These are phyloP conservation scores for Xylota sylvarum DNA, from an alignment of 2,888 invertebrate species.

Conservation along the genomic window DNA sequence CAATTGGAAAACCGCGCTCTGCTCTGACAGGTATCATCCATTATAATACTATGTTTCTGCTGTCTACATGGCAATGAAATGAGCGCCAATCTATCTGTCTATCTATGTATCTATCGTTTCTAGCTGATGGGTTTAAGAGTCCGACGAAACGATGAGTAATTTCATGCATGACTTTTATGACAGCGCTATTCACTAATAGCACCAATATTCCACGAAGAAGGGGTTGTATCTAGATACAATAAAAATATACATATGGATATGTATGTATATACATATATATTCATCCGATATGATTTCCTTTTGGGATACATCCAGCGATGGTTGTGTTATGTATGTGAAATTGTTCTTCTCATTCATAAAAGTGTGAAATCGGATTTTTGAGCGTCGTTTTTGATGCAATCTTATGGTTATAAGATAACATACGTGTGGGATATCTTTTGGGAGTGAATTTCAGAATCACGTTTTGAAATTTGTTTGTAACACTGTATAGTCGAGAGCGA, in stretches of 20 bases:
- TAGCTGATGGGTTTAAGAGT: slow-evolving; percentile 23
- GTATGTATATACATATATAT: too few species aligned
- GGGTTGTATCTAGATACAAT: slow-evolving; percentile 30
- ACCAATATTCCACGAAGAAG: slow-evolving; percentile 39
- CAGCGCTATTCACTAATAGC: slow-evolving; percentile 50
- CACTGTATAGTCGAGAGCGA: slow-evolving; percentile 4
- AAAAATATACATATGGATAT: slow-evolving; percentile 26
- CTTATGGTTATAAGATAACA: slow-evolving; percentile 21
- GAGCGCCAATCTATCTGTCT: slow-evolving; percentile 21
- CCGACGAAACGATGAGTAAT: slow-evolving; percentile 62
- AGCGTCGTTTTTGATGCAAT: slow-evolving; percentile 28
- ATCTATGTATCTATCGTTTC: slow-evolving; percentile 10
- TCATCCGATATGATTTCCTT: slow-evolving; percentile 16
- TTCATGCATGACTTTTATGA: slow-evolving; percentile 66
- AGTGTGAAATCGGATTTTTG: slow-evolving; percentile 56
- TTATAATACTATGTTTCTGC: slow-evolving; percentile 47
- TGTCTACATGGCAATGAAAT: slow-evolving; percentile 16
- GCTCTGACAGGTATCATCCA: slow-evolving; percentile 70
- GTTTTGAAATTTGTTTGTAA: slow-evolving; percentile 5
- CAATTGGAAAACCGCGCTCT: slow-evolving; percentile 50
- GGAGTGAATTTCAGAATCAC: slow-evolving; percentile 16
- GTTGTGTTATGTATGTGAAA: slow-evolving; percentile 24
- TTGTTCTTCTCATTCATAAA: slow-evolving; percentile 59
- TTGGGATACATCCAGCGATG: slow-evolving; percentile 29
- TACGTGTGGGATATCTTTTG: slow-evolving; percentile 1